These are phyloP conservation scores for Amphiduros pacificus DNA, from an alignment of 2,888 invertebrate genomes.

Conservation along the genomic window DNA sequence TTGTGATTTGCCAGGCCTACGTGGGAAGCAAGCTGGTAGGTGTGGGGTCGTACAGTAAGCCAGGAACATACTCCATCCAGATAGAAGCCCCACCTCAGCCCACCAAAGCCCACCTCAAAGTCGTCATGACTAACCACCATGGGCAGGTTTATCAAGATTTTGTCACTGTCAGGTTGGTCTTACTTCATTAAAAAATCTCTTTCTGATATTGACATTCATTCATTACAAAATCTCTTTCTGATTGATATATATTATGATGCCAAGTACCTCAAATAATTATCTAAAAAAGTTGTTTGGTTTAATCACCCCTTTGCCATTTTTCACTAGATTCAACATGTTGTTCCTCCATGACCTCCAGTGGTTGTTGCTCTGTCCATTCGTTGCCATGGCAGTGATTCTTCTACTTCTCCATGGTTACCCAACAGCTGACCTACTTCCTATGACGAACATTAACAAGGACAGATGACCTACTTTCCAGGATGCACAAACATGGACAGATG, in stretches of 20 bases:
- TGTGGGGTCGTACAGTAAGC: slow-evolving; percentile 8
- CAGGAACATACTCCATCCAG: slow-evolving; percentile 18
- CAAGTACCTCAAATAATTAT: no score
- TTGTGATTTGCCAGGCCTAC: slow-evolving; percentile 10
- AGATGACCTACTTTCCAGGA: no score
- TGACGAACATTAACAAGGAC: slow-evolving; percentile 12
- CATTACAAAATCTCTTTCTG: no score
- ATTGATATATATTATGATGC: no score
- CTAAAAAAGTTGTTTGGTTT: no score
- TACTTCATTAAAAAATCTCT: no score
- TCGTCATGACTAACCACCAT: slow-evolving; percentile 18
- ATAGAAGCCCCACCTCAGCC: slow-evolving; percentile 13
- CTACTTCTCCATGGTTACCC: slow-evolving; percentile 26
- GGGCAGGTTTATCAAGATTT: slow-evolving; percentile 19
- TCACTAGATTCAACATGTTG: slow-evolving; percentile 18
- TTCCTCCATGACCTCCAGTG: slow-evolving; percentile 23
- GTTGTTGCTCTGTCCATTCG: slow-evolving; percentile 21
- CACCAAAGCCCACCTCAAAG: slow-evolving; percentile 8
- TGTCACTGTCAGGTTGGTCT: slow-evolving; percentile 16
- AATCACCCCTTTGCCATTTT: no score
- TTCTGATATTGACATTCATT: no score
- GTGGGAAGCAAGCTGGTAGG: slow-evolving; percentile 13
- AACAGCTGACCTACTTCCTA: slow-evolving; percentile 23
- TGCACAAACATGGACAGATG: no score
- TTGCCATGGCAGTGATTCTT: slow-evolving; percentile 16